These are phyloP conservation scores for Pocillopora damicornis DNA, from an alignment of 64 coral and sea anemone genomes.

Conservation along the genomic window DNA sequence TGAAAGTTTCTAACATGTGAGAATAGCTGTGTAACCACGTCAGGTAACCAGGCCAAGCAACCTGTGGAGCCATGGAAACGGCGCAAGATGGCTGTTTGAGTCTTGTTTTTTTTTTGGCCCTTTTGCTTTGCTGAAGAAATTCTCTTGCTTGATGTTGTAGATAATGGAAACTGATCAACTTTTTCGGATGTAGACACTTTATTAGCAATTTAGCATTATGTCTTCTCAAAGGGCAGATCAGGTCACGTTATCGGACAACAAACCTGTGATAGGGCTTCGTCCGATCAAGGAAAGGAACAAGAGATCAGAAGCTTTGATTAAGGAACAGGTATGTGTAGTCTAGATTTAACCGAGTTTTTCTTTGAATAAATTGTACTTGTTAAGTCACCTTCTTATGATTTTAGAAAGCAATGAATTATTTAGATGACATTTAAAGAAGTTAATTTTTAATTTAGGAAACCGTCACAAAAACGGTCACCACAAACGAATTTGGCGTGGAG, in stretches of 20 bases:
- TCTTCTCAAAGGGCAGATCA: slow-evolving; percentile 18
- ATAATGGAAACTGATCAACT: not conserved
- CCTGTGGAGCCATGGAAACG: slow-evolving; percentile 34
- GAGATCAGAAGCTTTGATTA: slow-evolving; percentile 69
- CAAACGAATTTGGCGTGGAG: no score
- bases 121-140: not conserved
- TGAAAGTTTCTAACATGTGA: slow-evolving; percentile 59
- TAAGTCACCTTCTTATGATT: not conserved
- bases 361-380: not conserved
- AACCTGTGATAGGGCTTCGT: slow-evolving; percentile 20
- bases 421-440: not conserved
- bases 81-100: slow-evolving; percentile 29
- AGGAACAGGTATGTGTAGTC: slow-evolving; percentile 64
- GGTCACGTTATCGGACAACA: not conserved
- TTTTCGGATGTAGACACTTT: not conserved
- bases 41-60: slow-evolving; percentile 24
- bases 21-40: slow-evolving; percentile 16
- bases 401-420: not conserved
- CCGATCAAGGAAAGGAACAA: slow-evolving; percentile 41
- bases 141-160: not conserved
- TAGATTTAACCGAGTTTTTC: not conserved
- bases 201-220: not conserved
- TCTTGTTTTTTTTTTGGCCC: not conserved
- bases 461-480: not conserved
- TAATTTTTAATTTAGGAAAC: not conserved